Percentiles rank a stretch among this genome's conserved stretches.
Evolutionary conservation across 2,113 vertebrate genomes (phyloP).

Genomic region (Pseudonaja textilis): DNA sequence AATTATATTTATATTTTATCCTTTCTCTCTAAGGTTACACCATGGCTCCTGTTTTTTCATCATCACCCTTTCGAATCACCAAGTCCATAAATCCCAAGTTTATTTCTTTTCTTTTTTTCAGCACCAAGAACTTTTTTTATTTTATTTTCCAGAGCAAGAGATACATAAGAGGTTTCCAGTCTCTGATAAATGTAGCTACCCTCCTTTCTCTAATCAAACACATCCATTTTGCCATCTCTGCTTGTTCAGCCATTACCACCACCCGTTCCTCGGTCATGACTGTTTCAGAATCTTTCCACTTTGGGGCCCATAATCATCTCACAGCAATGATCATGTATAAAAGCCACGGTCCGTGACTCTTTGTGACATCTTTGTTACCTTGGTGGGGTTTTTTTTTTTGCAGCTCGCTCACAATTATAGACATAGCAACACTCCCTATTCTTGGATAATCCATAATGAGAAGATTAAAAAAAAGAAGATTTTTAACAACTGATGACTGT

Average conservation of each 20-base stretch:
- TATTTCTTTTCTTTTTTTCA: background rate
- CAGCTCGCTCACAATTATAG: background rate
- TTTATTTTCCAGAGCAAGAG: background rate
- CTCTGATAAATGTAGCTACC: background rate
- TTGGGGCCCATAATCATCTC: background rate
- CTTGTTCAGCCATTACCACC: background rate
- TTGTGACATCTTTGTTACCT: background rate
- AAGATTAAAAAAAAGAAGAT: background rate
- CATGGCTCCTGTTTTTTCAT: background rate
- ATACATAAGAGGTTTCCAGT: background rate
- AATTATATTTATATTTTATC: background rate
- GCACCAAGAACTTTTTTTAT: background rate
- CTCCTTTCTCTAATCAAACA: background rate
- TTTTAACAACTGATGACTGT: background rate
- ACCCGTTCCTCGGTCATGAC: background rate
- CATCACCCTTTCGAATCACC: background rate
- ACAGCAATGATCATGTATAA: background rate
- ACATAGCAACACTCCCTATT: background rate
- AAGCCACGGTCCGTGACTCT: background rate
- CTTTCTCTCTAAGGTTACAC: background rate
- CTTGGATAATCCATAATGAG: rapidly evolving
- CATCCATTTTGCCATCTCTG: background rate
- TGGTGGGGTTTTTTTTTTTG: background rate
- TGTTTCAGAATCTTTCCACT: background rate
- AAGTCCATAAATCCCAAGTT: background rate